Evolutionary conservation across 1,140 invertebrate genomes (phyloP), one percentile per base, ranked within the genome.

Genomic region (Hetaerina americana): DNA sequence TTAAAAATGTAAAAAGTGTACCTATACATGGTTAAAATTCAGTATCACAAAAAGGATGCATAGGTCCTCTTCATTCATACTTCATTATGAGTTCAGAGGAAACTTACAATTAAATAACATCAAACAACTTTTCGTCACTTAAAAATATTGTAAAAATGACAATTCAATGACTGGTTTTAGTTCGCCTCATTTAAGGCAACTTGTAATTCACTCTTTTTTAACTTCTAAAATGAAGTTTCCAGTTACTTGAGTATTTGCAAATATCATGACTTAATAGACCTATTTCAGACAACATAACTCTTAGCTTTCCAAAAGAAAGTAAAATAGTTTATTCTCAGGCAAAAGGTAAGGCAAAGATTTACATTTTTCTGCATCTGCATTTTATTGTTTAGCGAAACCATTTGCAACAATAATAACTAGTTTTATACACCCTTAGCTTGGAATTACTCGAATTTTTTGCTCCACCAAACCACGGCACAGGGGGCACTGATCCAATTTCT

Each of bases 391-490:
- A 12, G 22, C 22, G 22, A 12, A 12, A 12, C 22, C 12, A 57
- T 57, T 57, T 12, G 12, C 49, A 22, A 57, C 12, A 12, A 57
- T 57, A 57, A 57, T 12, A 12, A 12, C 22, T 12, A 57, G 12
- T 12, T 57, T 68, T 15, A 68, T 5, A 68, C n/a, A 2, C 24
- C 26, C 5, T 68, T 6, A 26, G 67, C 25, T 25, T 73, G 82
- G 78, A 73, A 86, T 77, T 73, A 88, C 82, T 77, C 83, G 84
- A 73, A 91, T 87, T 82, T 85, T 90, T 75, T 85, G 85, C 68
- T 88, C 84, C 77, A 93, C 90, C 15, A 74, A 76, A 74, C 82
- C 81, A 77, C 93, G 85, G 78, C 92, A 94, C 84, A 95, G 85
- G 3, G 93, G 93, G 81, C 93, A 95, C 68, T 80, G 79, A 5